Conservation (phyloP, 1,140 invertebrate species). For the Anastrepha ludens region DNA sequence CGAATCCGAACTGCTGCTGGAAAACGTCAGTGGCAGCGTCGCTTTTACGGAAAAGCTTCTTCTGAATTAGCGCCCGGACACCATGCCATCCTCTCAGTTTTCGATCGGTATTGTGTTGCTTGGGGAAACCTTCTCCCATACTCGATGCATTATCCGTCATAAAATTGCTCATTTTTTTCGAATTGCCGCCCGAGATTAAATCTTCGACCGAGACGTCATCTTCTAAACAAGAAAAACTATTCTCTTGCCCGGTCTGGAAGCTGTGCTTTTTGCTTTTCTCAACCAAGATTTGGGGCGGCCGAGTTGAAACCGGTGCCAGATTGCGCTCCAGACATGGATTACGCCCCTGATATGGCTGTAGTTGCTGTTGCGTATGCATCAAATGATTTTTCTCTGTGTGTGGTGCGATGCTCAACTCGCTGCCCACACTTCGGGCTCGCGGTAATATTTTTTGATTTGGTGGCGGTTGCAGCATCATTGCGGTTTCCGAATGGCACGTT, state of each 20-base stretch:
- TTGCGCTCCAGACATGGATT: constrained; percentile 94
- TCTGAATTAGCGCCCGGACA: constrained; percentile 70
- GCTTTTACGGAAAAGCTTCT: constrained; percentile 70
- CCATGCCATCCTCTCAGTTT: constrained; percentile 72
- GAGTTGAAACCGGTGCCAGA: constrained; percentile 78
- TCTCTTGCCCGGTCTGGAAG: constrained; percentile 67
- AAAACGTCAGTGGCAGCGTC: constrained; percentile 62
- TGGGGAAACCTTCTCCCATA: constrained; percentile 72
- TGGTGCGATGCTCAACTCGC: constrained; percentile 8
- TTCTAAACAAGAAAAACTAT: constrained; percentile 71
- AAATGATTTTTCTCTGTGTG: constrained; percentile 70
- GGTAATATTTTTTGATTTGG: constrained; percentile 67
- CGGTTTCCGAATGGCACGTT: constrained; percentile 61
- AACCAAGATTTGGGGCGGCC: constrained; percentile 81
- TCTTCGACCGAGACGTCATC: constrained; percentile 73
- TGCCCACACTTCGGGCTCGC: constrained; percentile 6
- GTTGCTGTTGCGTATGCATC: constrained; percentile 72
- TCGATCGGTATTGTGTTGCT: constrained; percentile 72
- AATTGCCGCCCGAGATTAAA: constrained; percentile 64
- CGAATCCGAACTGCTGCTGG: constrained; percentile 63
- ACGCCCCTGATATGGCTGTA: constrained; percentile 90
- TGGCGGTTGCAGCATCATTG: constrained; percentile 66
- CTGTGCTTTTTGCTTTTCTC: constrained; percentile 79
- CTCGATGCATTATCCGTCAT: constrained; percentile 57
- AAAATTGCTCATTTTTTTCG: constrained; percentile 62